Percentiles rank a stretch among this genome's conserved stretches.
Conservation (phyloP, 2,888 invertebrate species). For the Rhimphoctona megacephalus region DNA sequence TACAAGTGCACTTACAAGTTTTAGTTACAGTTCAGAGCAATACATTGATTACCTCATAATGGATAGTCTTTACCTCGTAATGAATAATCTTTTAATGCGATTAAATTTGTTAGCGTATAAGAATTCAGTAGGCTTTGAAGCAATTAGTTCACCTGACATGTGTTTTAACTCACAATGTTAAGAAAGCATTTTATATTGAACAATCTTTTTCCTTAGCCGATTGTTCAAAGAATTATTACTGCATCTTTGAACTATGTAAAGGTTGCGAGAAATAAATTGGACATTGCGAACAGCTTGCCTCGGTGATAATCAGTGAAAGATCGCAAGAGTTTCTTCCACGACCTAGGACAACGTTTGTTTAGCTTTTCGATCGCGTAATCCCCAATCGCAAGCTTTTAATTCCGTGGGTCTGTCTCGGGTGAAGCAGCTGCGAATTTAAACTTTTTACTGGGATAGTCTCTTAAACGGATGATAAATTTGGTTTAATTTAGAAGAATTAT, state of each 20-base stretch:
- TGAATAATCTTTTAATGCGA: neutral
- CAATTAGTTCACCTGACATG: neutral
- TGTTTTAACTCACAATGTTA: neutral
- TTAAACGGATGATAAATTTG: too few species aligned
- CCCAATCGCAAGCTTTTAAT: neutral
- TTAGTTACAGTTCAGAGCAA: neutral
- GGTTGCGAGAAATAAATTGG: neutral
- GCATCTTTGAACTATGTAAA: neutral
- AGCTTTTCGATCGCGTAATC: constrained; percentile 12
- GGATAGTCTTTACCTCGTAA: neutral
- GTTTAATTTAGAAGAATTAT: too few species aligned
- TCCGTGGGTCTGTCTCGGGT: neutral
- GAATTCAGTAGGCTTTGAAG: neutral
- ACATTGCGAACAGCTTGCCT: neutral
- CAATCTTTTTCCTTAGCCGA: neutral
- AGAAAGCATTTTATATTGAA: neutral
- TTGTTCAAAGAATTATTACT: neutral
- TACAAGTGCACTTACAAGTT: neutral
- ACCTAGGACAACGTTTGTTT: constrained; percentile 53
- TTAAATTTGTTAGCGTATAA: neutral
- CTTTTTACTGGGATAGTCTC: too few species aligned
- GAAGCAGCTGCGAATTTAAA: neutral
- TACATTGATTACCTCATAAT: neutral
- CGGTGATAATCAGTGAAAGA: neutral
- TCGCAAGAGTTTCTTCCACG: constrained; percentile 8